Conservation (phyloP, 1,140 invertebrate species). For the Eubasilissa regina region DNA sequence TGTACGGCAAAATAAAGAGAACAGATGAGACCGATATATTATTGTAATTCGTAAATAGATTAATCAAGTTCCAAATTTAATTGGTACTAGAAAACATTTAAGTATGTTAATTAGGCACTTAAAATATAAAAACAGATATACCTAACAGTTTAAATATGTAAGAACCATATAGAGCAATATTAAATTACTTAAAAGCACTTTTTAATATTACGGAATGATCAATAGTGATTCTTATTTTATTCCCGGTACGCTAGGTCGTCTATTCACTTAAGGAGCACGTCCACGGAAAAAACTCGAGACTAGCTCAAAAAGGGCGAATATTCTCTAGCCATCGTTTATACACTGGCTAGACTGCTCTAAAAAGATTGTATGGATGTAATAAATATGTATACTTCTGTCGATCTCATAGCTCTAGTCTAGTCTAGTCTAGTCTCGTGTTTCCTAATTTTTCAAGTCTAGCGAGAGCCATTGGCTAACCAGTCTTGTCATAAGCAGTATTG, state of each 20-base stretch:
- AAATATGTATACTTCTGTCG: too few relatives aligned
- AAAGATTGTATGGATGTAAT: too few relatives aligned
- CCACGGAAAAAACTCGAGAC: too few relatives aligned
- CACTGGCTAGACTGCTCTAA: too few relatives aligned
- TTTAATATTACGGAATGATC: conserved; percentile 52
- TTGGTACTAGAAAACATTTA: conserved; percentile 53
- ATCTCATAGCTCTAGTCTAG: too few relatives aligned
- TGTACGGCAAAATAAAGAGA: conserved; percentile 43
- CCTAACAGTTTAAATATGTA: conserved; percentile 51
- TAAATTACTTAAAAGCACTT: conserved; percentile 57
- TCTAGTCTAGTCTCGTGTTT: too few relatives aligned
- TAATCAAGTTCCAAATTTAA: conserved; percentile 47
- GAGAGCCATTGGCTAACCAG: too few relatives aligned
- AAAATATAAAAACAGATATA: conserved; percentile 47
- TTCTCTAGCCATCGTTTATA: too few relatives aligned
- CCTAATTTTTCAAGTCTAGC: too few relatives aligned
- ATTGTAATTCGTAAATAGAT: conserved; percentile 37
- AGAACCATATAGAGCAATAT: conserved; percentile 59
- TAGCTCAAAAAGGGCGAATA: too few relatives aligned
- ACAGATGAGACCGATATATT: conserved; percentile 45
- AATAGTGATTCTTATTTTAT: conserved; percentile 44
- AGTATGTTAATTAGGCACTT: conserved; percentile 52
- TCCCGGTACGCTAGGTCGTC: conserved; percentile 17
- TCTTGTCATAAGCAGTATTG: too few relatives aligned
- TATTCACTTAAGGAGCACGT: too few relatives aligned